Base-by-base conservation (phyloP, 2,113 vertebrate species). In the Catharus fuscescens region DNA sequence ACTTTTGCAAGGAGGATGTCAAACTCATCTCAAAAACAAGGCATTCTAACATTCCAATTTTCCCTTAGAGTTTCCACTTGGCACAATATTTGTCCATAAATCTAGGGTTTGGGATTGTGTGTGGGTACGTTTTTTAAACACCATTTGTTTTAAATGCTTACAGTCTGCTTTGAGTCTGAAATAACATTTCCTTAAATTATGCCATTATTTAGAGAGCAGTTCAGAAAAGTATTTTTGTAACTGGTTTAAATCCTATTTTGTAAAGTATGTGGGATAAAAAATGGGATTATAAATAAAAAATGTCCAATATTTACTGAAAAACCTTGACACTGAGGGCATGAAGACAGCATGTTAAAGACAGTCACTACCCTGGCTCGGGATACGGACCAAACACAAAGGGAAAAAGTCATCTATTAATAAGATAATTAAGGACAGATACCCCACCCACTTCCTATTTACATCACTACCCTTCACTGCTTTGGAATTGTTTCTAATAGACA, bases 401-500 rank as follows among this genome's bases (percentile, higher is more conserved):
- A 80, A 92, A 71, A 40, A 50, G 32, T 9, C 1, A 62, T 5
- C n/a, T 78, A 52, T 66, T 71, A 26, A 45, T 61, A 60, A 90
- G 42, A 54, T 42, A 65, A 74, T 83, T 29, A 36, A 61, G 57
- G 61, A 74, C 2, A 17, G 23, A 59, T 34, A 80, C 23, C 47
- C 31, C 42, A 70, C 31, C 47, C 42, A 62, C 64, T 59, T 86
- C 78, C 20, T 60, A 83, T 74, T 89, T 59, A 79, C 45, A 66
- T 60, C 78, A 47, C 62, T 59, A 32, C 28, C 18, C 48, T 90
- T 73, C 88, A 92, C 12, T 93, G 77, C 25, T 57, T 84, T 84
- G 48, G 86, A 95, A 93, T 26, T 60, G 64, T 60, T 90, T 86
- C 44, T 66, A 92, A 91, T 29, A 48, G 15, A 85, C 60, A 92